A percentile compares a stretch with the other conserved stretches of the same genome.
Evolutionary conservation across 2,113 vertebrate genomes (phyloP).

Genomic region (Petrocephalus microphthalmus): DNA sequence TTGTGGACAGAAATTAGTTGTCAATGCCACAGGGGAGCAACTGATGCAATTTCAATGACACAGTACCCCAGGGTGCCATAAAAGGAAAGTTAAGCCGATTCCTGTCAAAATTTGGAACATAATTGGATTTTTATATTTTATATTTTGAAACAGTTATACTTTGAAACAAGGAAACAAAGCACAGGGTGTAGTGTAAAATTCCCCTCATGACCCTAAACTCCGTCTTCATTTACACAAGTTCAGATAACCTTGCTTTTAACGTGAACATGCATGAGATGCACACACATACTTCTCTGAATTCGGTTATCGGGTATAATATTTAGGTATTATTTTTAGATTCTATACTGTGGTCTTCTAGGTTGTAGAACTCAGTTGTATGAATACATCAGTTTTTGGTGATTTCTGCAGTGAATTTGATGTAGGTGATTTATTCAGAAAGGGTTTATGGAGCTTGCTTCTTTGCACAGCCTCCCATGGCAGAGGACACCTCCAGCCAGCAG

Average conservation of each 20-base stretch:
- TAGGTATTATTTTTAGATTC: neutral
- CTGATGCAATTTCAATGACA: neutral
- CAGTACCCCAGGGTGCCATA: neutral
- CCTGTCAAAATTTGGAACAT: neutral
- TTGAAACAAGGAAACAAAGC: neutral
- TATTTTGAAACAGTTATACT: neutral
- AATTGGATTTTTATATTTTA: neutral
- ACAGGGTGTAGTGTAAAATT: neutral
- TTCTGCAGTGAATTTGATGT: neutral
- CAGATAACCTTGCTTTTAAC: neutral
- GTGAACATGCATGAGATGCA: neutral
- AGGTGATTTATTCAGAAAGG: neutral
- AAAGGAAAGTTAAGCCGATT: neutral
- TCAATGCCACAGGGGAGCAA: neutral
- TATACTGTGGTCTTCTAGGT: neutral
- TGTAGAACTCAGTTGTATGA: neutral
- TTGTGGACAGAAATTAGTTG: neutral
- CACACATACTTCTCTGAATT: neutral
- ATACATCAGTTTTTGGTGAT: neutral
- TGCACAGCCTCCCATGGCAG: neutral
- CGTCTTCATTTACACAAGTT: neutral
- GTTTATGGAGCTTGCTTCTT: neutral
- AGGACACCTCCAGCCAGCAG: neutral
- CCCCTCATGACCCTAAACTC: neutral
- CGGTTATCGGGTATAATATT: neutral